These are phyloP conservation scores for Exephanes ischioxanthus DNA, from an alignment of 2,888 invertebrate species.

Conservation along the genomic window DNA sequence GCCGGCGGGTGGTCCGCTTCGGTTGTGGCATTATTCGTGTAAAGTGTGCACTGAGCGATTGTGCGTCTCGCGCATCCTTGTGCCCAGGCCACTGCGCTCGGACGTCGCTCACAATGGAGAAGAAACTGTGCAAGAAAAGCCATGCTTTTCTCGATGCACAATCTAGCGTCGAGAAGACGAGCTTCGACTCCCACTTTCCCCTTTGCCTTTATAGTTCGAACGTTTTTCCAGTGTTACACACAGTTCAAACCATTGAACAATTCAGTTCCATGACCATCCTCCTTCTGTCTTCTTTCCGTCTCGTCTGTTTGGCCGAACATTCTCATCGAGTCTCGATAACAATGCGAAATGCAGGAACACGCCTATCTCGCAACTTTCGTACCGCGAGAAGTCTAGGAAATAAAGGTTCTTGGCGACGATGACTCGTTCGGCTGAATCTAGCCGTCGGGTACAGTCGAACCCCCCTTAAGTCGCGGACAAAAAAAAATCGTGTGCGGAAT, in stretches of 20 bases:
- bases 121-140: slow-evolving; percentile 18
- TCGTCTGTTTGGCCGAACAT: slow-evolving; percentile 2
- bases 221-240: slow-evolving; percentile 16
- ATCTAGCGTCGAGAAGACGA: slow-evolving; percentile 18
- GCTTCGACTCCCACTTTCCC: slow-evolving; percentile 17
- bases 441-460: not conserved
- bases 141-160: too few species aligned
- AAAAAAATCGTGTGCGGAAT: too few species aligned
- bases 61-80: slow-evolving; percentile 38
- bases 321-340: slow-evolving; percentile 32
- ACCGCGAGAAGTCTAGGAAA: slow-evolving; percentile 5
- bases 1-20: slow-evolving; percentile 66
- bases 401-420: not conserved
- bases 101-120: slow-evolving; percentile 32
- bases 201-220: slow-evolving; percentile 40
- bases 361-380: slow-evolving; percentile 31
- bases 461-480: too few species aligned
- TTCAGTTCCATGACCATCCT: slow-evolving; percentile 1
- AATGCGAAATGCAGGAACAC: slow-evolving; percentile 17
- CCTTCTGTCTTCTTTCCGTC: slow-evolving; percentile 3
- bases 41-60: slow-evolving; percentile 31
- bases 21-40: slow-evolving; percentile 1
- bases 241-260: slow-evolving; percentile 15
- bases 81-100: slow-evolving; percentile 33
- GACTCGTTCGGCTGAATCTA: not conserved